Percentiles rank a stretch among this genome's conserved stretches.
Evolutionary conservation across 2,888 invertebrate genomes (phyloP).

Genomic region (Sminthurides aquaticus): DNA sequence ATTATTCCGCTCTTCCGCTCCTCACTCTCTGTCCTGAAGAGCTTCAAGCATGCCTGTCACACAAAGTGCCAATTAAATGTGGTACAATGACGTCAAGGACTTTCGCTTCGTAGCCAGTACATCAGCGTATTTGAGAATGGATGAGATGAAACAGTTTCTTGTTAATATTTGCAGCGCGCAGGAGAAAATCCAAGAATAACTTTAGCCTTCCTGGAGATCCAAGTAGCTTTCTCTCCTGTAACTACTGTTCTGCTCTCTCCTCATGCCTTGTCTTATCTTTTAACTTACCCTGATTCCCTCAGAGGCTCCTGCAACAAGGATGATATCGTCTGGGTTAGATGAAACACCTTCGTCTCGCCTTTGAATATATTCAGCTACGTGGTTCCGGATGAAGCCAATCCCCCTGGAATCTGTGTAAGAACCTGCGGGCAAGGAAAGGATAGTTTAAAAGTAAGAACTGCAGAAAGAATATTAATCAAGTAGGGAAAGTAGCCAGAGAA

Average conservation of each 20-base stretch:
- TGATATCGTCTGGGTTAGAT: constrained; percentile 66
- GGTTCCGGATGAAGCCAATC: constrained; percentile 76
- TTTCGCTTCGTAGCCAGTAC: neutral
- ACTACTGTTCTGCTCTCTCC: too few relatives aligned
- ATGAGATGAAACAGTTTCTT: too few relatives aligned
- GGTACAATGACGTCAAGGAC: neutral
- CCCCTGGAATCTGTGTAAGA: constrained; percentile 89
- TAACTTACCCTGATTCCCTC: constrained; percentile 74
- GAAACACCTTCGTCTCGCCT: constrained; percentile 70
- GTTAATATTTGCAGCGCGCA: neutral
- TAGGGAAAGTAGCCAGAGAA: neutral
- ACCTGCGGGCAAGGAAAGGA: constrained; percentile 50
- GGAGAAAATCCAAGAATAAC: neutral
- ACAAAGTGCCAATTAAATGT: constrained; percentile 5
- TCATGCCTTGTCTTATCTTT: too few relatives aligned
- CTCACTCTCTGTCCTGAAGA: constrained; percentile 54
- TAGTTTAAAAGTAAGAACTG: constrained; percentile 4
- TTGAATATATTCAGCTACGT: constrained; percentile 82
- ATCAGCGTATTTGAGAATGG: neutral
- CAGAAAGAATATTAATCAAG: neutral
- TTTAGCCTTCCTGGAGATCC: neutral
- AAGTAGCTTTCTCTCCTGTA: too few relatives aligned
- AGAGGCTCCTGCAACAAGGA: constrained; percentile 82
- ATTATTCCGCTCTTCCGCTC: constrained; percentile 71
- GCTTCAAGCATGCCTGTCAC: constrained; percentile 60